These are phyloP conservation scores for Baccha elongata DNA, from an alignment of 2,888 invertebrate genomes.

Conservation along the genomic window DNA sequence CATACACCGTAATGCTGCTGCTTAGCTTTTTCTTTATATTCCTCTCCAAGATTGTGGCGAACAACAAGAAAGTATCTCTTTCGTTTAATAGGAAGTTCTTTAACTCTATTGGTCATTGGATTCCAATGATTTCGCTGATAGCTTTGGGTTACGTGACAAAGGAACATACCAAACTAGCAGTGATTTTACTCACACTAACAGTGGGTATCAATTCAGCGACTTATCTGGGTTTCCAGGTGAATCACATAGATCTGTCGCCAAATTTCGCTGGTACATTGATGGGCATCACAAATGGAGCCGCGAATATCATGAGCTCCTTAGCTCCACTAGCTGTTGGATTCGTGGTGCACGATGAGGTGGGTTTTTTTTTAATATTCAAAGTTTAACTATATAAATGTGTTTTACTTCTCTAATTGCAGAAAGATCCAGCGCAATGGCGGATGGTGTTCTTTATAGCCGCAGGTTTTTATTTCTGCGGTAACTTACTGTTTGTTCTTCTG, in stretches of 20 bases:
- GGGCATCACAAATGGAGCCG: slow-evolving; percentile 92
- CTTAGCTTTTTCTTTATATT: slow-evolving; percentile 89
- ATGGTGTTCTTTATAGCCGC: slow-evolving; percentile 84
- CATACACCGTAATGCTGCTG: slow-evolving; percentile 89
- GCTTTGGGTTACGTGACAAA: slow-evolving; percentile 84
- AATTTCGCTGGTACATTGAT: slow-evolving; percentile 92
- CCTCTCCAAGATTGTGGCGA: slow-evolving; percentile 84
- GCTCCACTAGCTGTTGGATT: slow-evolving; percentile 89
- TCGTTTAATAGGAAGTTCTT: slow-evolving; percentile 83
- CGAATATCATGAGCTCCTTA: slow-evolving; percentile 90
- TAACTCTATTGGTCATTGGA: slow-evolving; percentile 86
- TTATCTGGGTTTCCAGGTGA: slow-evolving; percentile 90
- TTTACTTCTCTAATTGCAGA: slow-evolving; percentile 74
- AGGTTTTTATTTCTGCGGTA: slow-evolving; percentile 83
- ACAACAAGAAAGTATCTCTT: slow-evolving; percentile 78
- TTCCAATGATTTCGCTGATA: slow-evolving; percentile 87
- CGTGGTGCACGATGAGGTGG: slow-evolving; percentile 87
- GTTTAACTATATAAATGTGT: neutral
- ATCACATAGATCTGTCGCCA: slow-evolving; percentile 93
- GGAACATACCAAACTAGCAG: slow-evolving; percentile 83
- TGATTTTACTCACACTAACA: slow-evolving; percentile 87
- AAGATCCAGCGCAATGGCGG: slow-evolving; percentile 83
- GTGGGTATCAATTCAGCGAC: slow-evolving; percentile 90
- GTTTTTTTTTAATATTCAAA: slow-evolving; percentile 76
- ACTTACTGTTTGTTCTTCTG: slow-evolving; percentile 84